Percentiles rank a stretch among this genome's conserved stretches.
Conservation (phyloP, 2,888 invertebrate genomes). For the Xanthorhoe spadicearia region DNA sequence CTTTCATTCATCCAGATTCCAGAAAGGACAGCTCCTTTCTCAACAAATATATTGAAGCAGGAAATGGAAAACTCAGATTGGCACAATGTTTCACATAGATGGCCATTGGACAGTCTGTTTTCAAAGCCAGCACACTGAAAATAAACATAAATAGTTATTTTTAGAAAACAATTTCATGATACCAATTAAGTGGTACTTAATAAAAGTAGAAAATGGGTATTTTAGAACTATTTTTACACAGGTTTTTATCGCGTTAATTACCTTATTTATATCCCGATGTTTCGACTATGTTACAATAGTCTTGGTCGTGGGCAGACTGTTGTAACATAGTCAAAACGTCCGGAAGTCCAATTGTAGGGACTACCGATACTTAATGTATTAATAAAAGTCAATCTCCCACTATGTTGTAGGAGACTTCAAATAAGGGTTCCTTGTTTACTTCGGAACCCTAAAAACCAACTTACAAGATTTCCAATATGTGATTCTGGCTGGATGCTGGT, state of each 20-base stretch:
- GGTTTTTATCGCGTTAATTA: no score
- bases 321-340: no score
- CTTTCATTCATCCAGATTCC: slow-evolving; percentile 84
- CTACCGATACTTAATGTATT: no score
- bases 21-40: slow-evolving; percentile 86
- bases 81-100: slow-evolving; percentile 87
- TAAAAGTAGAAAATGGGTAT: no score
- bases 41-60: slow-evolving; percentile 86
- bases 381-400: background rate
- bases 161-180: no score
- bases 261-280: no score
- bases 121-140: slow-evolving; percentile 85
- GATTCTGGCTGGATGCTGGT: slow-evolving; percentile 84
- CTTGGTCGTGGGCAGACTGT: no score
- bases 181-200: background rate
- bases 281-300: no score
- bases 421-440: no score
- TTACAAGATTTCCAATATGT: slow-evolving; percentile 84
- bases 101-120: slow-evolving; percentile 84
- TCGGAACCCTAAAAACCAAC: no score
- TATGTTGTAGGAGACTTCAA: background rate
- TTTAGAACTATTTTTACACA: no score
- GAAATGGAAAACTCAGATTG: slow-evolving; percentile 78
- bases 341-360: no score
- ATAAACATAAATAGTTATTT: background rate